These are phyloP conservation scores for Tinea trinotella DNA, from an alignment of 2,888 invertebrate species.

Conservation along the genomic window DNA sequence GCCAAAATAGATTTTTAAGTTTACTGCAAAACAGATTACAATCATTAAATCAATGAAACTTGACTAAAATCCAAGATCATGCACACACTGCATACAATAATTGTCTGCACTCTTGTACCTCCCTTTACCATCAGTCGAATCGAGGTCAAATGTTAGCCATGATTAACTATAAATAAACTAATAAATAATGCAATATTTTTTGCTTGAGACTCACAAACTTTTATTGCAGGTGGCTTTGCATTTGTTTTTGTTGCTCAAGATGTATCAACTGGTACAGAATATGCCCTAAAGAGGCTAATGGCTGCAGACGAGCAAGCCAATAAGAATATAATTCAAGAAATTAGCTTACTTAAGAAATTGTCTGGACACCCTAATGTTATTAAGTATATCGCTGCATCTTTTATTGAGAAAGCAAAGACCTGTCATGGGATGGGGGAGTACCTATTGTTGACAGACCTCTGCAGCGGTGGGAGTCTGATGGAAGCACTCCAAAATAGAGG, in stretches of 20 bases:
- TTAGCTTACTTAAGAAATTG: conserved; percentile 87
- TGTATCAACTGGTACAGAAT: conserved; percentile 86
- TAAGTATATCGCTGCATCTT: conserved; percentile 87
- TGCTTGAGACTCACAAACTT: too few species aligned
- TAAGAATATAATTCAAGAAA: conserved; percentile 85
- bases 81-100: too few species aligned
- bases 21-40: too few species aligned
- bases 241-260: conserved; percentile 97
- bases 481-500: conserved; percentile 75
- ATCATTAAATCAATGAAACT: too few species aligned
- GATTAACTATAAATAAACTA: too few species aligned
- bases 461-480: conserved; percentile 85
- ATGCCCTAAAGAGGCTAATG: conserved; percentile 91
- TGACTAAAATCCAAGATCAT: too few species aligned
- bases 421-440: conserved; percentile 90
- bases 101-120: too few species aligned
- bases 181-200: too few species aligned
- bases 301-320: conserved; percentile 88
- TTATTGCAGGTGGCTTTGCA: conserved; percentile 90
- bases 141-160: too few species aligned
- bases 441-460: conserved; percentile 92
- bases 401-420: conserved; percentile 84
- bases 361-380: conserved; percentile 95
- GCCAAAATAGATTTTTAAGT: too few species aligned
- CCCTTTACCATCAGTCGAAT: too few species aligned